phyloP scores from a whole-genome alignment of 1,140 invertebrate genomes.

The Ceratina japonica region DNA sequence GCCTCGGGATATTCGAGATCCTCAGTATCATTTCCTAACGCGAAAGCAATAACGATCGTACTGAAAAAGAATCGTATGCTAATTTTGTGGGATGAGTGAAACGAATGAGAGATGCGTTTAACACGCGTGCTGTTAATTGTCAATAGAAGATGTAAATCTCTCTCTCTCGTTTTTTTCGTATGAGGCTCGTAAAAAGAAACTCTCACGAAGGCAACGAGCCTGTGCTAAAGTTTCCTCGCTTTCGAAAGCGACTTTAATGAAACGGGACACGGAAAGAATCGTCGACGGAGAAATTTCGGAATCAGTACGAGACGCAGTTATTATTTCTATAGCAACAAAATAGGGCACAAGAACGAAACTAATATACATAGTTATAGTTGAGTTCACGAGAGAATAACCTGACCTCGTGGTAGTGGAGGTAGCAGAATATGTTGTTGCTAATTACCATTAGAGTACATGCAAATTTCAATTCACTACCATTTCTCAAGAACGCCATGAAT shows the following conservation, averaged over 20 bases:
- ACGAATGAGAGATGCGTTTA: background rate
- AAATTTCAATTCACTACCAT: too few species aligned
- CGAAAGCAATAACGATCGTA: too few species aligned
- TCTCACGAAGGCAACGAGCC: slow-evolving; percentile 7
- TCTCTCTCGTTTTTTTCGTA: background rate
- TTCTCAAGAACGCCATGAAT: too few species aligned
- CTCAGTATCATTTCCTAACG: too few species aligned
- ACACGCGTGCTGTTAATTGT: background rate
- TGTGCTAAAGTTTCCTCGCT: slow-evolving; percentile 6
- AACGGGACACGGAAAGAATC: background rate
- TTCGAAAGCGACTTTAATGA: slow-evolving; percentile 20
- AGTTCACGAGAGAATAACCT: too few species aligned
- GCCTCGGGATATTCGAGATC: background rate
- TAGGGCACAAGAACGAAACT: background rate
- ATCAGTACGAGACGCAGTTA: background rate
- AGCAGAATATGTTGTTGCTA: too few species aligned
- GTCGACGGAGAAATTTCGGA: slow-evolving; percentile 4
- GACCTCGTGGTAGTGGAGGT: too few species aligned
- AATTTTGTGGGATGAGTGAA: too few species aligned
- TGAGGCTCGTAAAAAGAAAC: background rate
- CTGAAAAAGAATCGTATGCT: too few species aligned
- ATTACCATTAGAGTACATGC: too few species aligned
- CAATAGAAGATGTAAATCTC: slow-evolving; percentile 15
- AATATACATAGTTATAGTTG: too few species aligned
- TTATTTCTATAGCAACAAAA: background rate